A percentile compares a stretch with the other conserved stretches of the same genome.
Evolutionary conservation across 2,113 vertebrate species (phyloP).

Genomic region (human (Homo sapiens)): DNA sequence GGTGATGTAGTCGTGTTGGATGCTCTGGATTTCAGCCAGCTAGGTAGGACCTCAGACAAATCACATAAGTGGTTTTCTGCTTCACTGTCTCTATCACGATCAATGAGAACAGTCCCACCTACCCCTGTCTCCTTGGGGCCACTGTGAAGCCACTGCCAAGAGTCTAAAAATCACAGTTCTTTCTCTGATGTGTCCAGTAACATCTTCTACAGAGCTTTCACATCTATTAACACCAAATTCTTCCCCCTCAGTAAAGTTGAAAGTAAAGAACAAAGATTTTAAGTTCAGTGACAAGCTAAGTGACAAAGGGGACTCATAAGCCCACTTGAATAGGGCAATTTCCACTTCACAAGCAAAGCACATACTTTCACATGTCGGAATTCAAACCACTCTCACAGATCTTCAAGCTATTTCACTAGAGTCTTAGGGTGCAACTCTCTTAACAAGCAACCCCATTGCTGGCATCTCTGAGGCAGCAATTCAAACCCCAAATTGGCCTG

Average conservation of each 20-base stretch:
- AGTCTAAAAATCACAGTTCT: not conserved
- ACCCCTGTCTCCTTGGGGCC: not conserved
- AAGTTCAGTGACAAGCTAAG: not conserved
- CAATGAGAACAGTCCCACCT: not conserved
- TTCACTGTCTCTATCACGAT: not conserved
- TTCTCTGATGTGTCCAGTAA: not conserved
- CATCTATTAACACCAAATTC: not conserved
- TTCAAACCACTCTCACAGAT: not conserved
- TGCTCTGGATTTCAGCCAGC: not conserved
- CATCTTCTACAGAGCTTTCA: not conserved
- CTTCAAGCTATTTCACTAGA: not conserved
- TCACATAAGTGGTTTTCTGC: not conserved
- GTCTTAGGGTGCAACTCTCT: not conserved
- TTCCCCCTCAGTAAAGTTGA: not conserved
- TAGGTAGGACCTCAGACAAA: not conserved
- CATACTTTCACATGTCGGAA: not conserved
- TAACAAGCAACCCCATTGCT: constrained; percentile 7
- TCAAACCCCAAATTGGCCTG: constrained; percentile 51
- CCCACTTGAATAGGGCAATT: not conserved
- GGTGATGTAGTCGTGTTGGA: accelerated
- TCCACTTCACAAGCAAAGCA: not conserved
- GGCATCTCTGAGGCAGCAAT: constrained; percentile 46
- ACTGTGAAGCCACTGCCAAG: not conserved
- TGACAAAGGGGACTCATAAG: not conserved
- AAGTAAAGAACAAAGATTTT: not conserved